Conservation (phyloP, 2,797 vertebrate genomes). For the Micromesistius poutassou region DNA sequence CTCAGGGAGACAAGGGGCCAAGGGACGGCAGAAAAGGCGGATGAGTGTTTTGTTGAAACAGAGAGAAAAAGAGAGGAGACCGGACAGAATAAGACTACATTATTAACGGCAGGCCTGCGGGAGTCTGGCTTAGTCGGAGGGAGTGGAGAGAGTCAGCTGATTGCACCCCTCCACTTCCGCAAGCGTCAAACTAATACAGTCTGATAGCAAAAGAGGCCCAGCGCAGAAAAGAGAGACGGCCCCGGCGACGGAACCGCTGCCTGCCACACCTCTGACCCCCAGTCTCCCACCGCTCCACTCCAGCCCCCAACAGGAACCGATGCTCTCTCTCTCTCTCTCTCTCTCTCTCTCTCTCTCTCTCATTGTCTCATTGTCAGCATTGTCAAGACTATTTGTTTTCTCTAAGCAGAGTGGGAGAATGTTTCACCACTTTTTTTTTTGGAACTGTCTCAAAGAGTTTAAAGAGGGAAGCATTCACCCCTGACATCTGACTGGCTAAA, state of each 20-base stretch:
- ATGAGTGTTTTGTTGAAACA: not conserved
- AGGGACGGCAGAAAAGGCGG: conserved; percentile 1
- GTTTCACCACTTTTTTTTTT: not conserved
- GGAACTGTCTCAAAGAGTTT: too few relatives aligned
- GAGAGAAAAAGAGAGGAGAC: not conserved
- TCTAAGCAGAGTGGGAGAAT: conserved; percentile 4
- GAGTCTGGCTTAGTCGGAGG: not conserved
- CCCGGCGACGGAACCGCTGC: too few relatives aligned
- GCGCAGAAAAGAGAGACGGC: not conserved
- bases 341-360: too few relatives aligned
- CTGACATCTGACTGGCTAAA: too few relatives aligned
- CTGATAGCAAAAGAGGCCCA: not conserved
- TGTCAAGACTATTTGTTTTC: conserved; percentile 5
- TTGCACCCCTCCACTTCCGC: not conserved
- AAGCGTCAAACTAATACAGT: conserved; percentile 6
- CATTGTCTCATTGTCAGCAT: too few relatives aligned
- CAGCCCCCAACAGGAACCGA: too few relatives aligned
- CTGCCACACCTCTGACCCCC: too few relatives aligned
- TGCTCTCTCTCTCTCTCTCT: too few relatives aligned
- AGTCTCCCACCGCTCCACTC: too few relatives aligned
- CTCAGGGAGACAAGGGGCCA: not conserved
- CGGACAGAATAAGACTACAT: conserved; percentile 2
- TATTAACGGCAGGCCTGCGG: conserved; percentile 16
- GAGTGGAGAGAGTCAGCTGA: conserved; percentile 5
- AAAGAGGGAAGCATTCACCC: too few relatives aligned